Conservation (phyloP, 1,140 invertebrate genomes). For the Bilobella aurantiaca region DNA sequence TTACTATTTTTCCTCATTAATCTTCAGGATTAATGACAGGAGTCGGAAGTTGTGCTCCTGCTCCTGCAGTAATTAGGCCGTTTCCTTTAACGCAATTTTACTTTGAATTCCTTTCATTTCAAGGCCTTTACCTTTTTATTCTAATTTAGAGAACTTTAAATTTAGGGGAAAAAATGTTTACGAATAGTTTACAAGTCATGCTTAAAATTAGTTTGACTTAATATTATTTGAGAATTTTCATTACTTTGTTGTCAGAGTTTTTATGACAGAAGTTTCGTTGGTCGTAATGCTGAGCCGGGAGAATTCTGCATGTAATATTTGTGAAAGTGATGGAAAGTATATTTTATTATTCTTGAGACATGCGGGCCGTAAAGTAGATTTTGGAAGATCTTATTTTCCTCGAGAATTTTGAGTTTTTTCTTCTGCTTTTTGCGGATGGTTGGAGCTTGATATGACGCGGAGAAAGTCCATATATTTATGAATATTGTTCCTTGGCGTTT, state of each 20-base stretch:
- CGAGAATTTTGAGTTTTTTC: background rate
- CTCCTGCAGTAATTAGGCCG: constrained; percentile 27
- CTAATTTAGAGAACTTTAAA: background rate
- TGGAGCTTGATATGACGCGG: background rate
- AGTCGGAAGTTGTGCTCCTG: constrained; percentile 24
- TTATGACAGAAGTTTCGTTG: too few relatives aligned
- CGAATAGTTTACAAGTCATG: background rate
- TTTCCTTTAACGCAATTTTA: too few relatives aligned
- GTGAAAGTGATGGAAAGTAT: background rate
- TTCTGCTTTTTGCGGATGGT: background rate
- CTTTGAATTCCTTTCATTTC: background rate
- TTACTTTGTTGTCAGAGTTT: background rate
- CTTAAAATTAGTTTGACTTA: background rate
- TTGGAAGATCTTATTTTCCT: background rate
- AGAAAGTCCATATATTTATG: background rate
- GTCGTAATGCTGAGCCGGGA: too few relatives aligned
- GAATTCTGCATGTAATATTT: background rate
- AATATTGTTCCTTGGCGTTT: background rate
- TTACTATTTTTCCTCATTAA: constrained; percentile 32
- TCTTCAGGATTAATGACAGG: constrained; percentile 25
- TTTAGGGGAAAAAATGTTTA: background rate
- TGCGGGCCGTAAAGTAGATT: background rate
- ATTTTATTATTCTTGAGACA: background rate
- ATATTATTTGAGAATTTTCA: background rate
- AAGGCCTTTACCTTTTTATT: background rate